Evolutionary conservation across 2,888 invertebrate genomes (phyloP), one percentile per base, ranked within the genome.

Genomic region (Lasioglossum morio): DNA sequence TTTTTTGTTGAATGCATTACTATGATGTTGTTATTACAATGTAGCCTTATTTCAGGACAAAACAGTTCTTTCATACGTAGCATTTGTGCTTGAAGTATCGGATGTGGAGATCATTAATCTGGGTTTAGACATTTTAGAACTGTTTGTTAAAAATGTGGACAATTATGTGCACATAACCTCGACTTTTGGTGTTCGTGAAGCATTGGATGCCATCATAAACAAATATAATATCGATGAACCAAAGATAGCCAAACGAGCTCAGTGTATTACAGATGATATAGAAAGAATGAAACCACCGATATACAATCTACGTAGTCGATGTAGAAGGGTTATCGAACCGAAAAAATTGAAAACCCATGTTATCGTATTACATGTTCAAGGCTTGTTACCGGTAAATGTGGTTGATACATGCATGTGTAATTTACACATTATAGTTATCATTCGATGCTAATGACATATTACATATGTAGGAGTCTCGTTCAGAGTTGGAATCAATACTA

Each of bases 271-370:
- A 69, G 93, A 95, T 82, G 93, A 94, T 57, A 95, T 95, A 84
- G 95, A 95, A 79, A 92, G 95, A 43, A 95, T 95, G 94, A 95
- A 95, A 87, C 95, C 95, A 34, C 95, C 94, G 12, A 95, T 95
- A 91, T 94, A 95, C 76, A 95, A 95, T 89, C 91, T 95, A 69
- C 93, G 94, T n/a, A 95, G 94, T 73, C 92, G 95, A 48, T 95
- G 95, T 81, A 91, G 95, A 74, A 92, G 95, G 86, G 94, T 95
- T 37, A 95, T 95, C 60, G 95, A 95, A 84, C 95, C 95, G 27
- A 95, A 94, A 83, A 95, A 94, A 82, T 82, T 95, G 0, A 94
- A 93, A 80, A 95, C 95, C 43, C 95, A 95, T 86, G 94, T 95
- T 69, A 92, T 95, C 43, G 92, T 94, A 37, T 90, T 95, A 75